Base-by-base conservation (phyloP, 92 coral and sea anemone species). In the Desmophyllum pertusum region DNA sequence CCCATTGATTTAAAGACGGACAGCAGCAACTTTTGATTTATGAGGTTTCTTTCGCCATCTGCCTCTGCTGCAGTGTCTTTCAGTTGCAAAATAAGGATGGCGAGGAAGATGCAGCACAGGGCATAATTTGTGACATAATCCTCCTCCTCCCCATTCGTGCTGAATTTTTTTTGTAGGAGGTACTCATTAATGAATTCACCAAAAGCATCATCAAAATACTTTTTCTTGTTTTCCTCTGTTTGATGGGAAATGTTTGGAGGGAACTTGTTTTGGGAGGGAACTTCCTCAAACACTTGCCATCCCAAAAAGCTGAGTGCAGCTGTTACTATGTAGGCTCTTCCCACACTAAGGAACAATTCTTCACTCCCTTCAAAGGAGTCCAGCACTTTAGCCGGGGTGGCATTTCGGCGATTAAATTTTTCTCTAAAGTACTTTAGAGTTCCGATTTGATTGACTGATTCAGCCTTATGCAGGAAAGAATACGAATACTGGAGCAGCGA, bases 341-440 rank as follows among this genome's bases (percentile, higher is more conserved):
- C 96, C 46, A 93, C 79, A 82, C 93, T 90, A 46, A 87, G 70
- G 79, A 93, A 93, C 79, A 93, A 78, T 72, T 90, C 92, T 72
- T 86, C 94, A 65, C 97, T 88, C 55, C 97, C 97, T 76, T 93
- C 92, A 64, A 75, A 93, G 38, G 94, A 90, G 83, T 90, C 89
- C 3, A 93, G 78, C 6, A 93, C 97, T 87, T 93, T 93, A 31
- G 92, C 81, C 29, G 92, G 96, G 63, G 90, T 90, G 19, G 78
- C 92, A 84, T 93, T 93, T 40, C 83, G 42, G 3, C 96, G 59
- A 78, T 93, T 93, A 41, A n/a, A 90, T 69, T 93, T 93, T 70
- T 93, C 96, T 65, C 94, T 84, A 67, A 93, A 87, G 76, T 90
- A 93, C 78, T 92, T 89, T 23, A 89, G 78, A 30, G 93, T 90